Evolutionary conservation across 2,797 vertebrate genomes (phyloP).

Genomic region (Premnoplex brunnescens): DNA sequence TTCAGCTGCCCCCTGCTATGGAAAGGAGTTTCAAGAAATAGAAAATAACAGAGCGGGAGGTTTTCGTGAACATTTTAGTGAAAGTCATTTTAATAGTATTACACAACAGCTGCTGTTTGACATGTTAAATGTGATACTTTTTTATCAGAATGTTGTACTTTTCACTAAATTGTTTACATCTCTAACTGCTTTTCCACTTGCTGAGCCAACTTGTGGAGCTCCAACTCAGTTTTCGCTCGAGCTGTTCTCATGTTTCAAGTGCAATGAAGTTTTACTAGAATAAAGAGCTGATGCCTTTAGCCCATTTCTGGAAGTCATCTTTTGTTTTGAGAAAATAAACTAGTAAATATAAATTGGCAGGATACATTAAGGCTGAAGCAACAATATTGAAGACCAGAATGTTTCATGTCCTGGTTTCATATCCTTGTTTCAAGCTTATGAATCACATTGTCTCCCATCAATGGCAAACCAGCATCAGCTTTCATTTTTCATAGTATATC

Average conservation of each 20-base stretch:
- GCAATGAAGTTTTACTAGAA: neutral
- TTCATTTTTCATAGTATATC: neutral
- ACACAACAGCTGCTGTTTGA: neutral
- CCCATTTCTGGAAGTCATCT: neutral
- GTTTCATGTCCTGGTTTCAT: neutral
- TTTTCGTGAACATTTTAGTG: neutral
- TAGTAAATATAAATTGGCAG: neutral
- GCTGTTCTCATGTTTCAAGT: neutral
- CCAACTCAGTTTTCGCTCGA: neutral
- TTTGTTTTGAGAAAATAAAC: neutral
- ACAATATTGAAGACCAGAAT: neutral
- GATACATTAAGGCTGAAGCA: neutral
- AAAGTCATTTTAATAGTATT: neutral
- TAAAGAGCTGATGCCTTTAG: neutral
- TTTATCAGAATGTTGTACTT: neutral
- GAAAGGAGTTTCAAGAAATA: constrained; percentile 1
- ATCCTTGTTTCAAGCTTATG: neutral
- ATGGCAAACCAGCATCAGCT: neutral
- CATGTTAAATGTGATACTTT: neutral
- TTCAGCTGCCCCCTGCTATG: neutral
- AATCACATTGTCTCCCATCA: neutral
- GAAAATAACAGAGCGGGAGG: neutral
- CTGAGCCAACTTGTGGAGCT: neutral
- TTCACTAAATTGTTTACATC: neutral
- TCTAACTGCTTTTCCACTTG: neutral